Evolutionary conservation across 2,888 invertebrate species (phyloP).

Genomic region (Trichogramma evanescens): DNA sequence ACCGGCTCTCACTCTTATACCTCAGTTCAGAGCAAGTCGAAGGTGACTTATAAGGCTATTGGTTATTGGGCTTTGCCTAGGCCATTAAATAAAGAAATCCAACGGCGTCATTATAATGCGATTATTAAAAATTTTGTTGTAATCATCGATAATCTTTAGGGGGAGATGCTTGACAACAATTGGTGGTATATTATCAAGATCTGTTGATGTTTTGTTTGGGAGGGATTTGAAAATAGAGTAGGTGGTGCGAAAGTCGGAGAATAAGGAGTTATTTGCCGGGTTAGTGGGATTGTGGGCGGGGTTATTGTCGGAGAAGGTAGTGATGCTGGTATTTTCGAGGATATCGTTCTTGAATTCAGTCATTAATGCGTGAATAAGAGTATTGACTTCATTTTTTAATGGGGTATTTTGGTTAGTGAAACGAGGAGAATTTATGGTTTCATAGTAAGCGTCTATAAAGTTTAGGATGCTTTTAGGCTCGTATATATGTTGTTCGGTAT

Average conservation of each 20-base stretch:
- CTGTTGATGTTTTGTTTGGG: constrained; percentile 17
- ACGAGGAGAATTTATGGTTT: constrained; percentile 16
- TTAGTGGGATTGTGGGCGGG: neutral
- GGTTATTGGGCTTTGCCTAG: no score
- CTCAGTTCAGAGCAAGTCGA: no score
- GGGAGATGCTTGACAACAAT: constrained; percentile 18
- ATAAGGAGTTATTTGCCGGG: neutral
- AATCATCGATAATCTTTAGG: neutral
- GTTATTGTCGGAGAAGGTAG: neutral
- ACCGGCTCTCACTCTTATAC: no score
- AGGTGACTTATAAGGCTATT: no score
- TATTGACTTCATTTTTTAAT: neutral
- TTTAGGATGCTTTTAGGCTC: neutral
- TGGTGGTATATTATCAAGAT: constrained; percentile 16
- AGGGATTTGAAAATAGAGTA: neutral
- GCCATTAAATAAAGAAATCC: no score
- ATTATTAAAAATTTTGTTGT: constrained; percentile 17
- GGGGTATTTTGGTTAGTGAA: neutral
- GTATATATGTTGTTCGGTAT: neutral
- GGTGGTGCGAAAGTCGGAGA: neutral
- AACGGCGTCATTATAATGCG: neutral
- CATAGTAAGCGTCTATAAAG: constrained; percentile 2
- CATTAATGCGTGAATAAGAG: neutral
- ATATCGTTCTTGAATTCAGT: neutral
- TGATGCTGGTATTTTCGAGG: neutral